A percentile compares a stretch with the other conserved stretches of the same genome.
These are phyloP conservation scores for Sphenopsis melanotis DNA, from an alignment of 2,797 vertebrate species.

Conservation along the genomic window DNA sequence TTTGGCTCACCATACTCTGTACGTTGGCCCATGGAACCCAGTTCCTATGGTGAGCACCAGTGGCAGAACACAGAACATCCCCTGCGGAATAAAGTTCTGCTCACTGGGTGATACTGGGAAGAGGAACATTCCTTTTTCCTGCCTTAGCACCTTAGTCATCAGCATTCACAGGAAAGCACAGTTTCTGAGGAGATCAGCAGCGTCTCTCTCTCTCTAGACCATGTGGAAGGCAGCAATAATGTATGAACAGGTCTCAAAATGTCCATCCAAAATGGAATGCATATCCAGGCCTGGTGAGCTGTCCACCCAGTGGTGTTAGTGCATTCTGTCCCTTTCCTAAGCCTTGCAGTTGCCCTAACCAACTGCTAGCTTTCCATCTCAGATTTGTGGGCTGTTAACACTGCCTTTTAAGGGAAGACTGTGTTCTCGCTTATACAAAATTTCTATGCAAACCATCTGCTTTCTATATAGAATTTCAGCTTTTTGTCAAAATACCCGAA, in stretches of 20 bases:
- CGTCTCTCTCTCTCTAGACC: not conserved
- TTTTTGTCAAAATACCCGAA: not conserved
- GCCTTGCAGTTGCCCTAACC: not conserved
- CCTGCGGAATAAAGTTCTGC: not conserved
- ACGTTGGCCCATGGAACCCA: not conserved
- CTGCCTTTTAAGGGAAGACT: not conserved
- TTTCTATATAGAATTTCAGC: not conserved
- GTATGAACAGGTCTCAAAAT: not conserved
- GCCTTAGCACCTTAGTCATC: constrained; percentile 21
- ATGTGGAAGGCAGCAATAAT: not conserved
- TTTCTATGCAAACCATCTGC: not conserved
- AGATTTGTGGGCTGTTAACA: not conserved
- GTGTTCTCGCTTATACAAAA: not conserved
- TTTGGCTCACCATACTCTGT: not conserved
- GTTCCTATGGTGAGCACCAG: not conserved
- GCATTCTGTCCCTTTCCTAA: not conserved
- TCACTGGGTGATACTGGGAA: not conserved
- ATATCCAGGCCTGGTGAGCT: not conserved
- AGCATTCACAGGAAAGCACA: not conserved
- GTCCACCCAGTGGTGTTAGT: not conserved
- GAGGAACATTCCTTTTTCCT: not conserved
- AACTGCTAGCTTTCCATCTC: not conserved
- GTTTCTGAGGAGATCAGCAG: not conserved
- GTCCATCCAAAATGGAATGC: not conserved
- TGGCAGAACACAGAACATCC: not conserved